Base-by-base conservation (phyloP, 2,797 vertebrate species). In the Sebastiscus albofasciatus region DNA sequence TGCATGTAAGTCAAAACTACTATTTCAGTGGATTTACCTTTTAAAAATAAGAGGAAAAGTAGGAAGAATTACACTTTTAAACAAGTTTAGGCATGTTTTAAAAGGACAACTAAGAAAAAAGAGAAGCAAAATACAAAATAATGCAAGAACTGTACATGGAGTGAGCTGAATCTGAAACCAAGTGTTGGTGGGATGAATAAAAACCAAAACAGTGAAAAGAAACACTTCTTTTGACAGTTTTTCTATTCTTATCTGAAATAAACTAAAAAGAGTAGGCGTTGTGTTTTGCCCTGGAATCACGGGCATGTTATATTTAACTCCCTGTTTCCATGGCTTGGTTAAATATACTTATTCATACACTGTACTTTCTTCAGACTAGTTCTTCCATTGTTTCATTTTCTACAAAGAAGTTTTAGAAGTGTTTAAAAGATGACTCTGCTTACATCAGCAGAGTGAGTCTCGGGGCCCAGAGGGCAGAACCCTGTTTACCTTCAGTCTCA, bases 271-370 rank as follows among this genome's bases (percentile, higher is more conserved):
- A 26, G n/a, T 3, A 24, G 18, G 16, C 4, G 61, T 56, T 27
- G 39, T 14, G 56, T 55, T 34, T 31, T 26, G 29, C n/a, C 39
- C 16, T 67, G 39, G 6, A n/a, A 52, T 58, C 14, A 60, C 6
- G 11, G 55, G 24, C 49, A 18, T 56, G 59, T 80, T 79, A 66
- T 69, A 68, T 84, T 72, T 64, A 77, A 29, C 49, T 73, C 42
- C 2, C 54, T 27, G 65, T 70, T 83, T 76, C 68, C 67, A 52
- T 29, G n/a, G 54, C 69, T 59, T 26, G 54, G 31, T 52, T 7
- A 68, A 33, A 60, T 33, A 60, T 1, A 65, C 22, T 27, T 61
- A 60, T 69, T 67, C 20, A 70, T 22, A n/a, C 33, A n/a, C 14
- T 55, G 33, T 29, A 39, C 72, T 77, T 71, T 80, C 52, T 80